Evolutionary conservation across 2,797 vertebrate genomes (phyloP), one percentile per base, ranked within the genome.

Genomic region (Pyrocephalus nanus): DNA sequence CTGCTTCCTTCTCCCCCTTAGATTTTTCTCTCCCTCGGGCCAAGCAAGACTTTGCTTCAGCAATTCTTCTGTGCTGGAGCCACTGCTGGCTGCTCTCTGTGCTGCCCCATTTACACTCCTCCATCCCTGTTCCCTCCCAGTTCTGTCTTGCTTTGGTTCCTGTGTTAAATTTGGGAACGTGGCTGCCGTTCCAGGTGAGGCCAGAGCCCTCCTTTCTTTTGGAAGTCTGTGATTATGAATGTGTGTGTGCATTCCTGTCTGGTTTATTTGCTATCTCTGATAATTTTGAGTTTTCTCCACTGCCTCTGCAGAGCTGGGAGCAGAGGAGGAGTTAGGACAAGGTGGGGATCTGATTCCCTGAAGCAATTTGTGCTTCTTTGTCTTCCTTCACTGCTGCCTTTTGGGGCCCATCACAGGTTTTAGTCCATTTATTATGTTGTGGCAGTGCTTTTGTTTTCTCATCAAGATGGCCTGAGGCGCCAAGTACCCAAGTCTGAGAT

Each of bases 391-490:
- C 42, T 72, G 66, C 30, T 61, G 50, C 27, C 11, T 47, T 32
- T 75, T 74, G 45, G 60, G 21, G 40, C 29, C 29, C 4, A 5
- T 76, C 15, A 12, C 9, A 15, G 85, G 26, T 93, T 78, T 64
- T 18, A 90, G 51, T 80, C 13, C 30, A 11, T 60, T 93, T 80
- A 36, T 57, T 66, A 21, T 61, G 20, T 83, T 7, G 0, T 32
- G 70, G 53, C 50, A 69, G n/a, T 47, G 50, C 75, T 80, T 85
- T 90, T 89, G 62, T 94, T 81, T 92, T 79, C 61, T 83, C 61
- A 90, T 83, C 62, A 77, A 72, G 91, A 72, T 90, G 85, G 61
- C 86, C 76, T 62, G 76, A 83, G 86, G 70, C 77, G 50, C 30
- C 36, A 65, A 88, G 79, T 69, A 54, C 80, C 79, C 47, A 29